Base-by-base conservation (phyloP, 2,888 invertebrate species). In the Xanthostigma xanthostigma region DNA sequence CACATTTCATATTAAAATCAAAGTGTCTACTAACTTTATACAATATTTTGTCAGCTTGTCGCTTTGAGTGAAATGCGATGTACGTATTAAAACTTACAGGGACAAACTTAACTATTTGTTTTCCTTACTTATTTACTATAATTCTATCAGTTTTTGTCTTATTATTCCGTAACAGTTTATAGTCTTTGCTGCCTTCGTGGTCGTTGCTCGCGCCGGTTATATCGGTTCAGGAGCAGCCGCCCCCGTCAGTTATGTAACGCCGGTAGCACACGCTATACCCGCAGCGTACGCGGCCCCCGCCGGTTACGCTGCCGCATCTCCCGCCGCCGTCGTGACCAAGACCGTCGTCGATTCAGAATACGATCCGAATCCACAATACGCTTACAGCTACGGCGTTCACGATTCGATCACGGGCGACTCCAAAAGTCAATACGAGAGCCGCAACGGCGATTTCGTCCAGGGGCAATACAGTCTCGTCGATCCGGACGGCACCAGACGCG, bases 291-390 rank as follows among this genome's bases (percentile, higher is more conserved):
- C 48, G 8, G 41, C 41, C 9, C 48, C 48, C 27, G 48, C 43
- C 9, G 36, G 36, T 14, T 51, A 41, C 9, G 45, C 48, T 8
- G 46, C 47, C 38, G 38, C 42, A 13, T 35, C 48, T 36, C 51
- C 50, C 42, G 54, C 53, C 6, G 54, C 57, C 41, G 54, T 54
- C 10, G 53, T 58, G 10, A 55, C 57, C 13, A 53, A 54, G 13
- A 63, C 62, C 51, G 62, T 62, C 36, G 59, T 59, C 2, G 60
- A 56, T 48, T 57, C 62, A 8, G 56, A 61, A 2, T 62, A 59
- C 54, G 70, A 69, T 59, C 67, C 70, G 42, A 68, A 71, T 60
- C 69, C 70, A 48, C 67, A 67, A 56, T 70, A 70, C 61, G 67
- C 64, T 57, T 70, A 63, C 64, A 66, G 66, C 55, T 70, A 70